phyloP scores from a whole-genome alignment of 2,888 invertebrate species.

The Drosophila nr. perissopoda region DNA sequence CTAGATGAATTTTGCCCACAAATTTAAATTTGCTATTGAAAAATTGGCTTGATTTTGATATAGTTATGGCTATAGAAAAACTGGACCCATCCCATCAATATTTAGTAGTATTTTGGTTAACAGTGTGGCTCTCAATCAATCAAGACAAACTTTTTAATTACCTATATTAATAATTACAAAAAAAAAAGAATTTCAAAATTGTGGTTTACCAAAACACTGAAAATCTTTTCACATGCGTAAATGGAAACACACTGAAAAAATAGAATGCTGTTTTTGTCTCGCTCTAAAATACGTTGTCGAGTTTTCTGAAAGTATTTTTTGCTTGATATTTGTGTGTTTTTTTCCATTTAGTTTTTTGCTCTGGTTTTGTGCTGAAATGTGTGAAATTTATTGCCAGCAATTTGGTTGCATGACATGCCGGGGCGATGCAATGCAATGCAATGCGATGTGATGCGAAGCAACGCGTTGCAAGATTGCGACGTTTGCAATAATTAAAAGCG shows the following conservation, averaged over 20 bases:
- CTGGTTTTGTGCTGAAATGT: constrained; percentile 53
- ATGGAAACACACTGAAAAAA: background rate
- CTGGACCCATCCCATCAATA: background rate
- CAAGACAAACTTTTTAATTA: background rate
- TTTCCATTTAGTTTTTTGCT: background rate
- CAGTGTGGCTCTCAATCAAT: background rate
- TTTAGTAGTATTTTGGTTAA: background rate
- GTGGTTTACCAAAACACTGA: background rate
- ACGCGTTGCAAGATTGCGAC: constrained; percentile 45
- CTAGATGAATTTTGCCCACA: no score
- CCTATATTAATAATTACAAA: background rate
- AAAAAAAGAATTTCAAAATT: background rate
- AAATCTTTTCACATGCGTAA: background rate
- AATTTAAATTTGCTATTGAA: background rate
- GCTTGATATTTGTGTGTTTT: background rate
- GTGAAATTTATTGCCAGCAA: constrained; percentile 79
- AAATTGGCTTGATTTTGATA: background rate
- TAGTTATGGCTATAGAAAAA: background rate
- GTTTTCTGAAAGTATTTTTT: constrained; percentile 41
- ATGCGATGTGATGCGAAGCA: constrained; percentile 23
- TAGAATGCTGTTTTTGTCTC: background rate
- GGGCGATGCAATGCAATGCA: constrained; percentile 20
- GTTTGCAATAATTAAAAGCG: constrained; percentile 81
- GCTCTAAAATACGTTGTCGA: background rate
- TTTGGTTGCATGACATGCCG: constrained; percentile 80